phyloP scores from a whole-genome alignment of 53 echinoderm and acorn worm species.

The Patiria pectinifera region DNA sequence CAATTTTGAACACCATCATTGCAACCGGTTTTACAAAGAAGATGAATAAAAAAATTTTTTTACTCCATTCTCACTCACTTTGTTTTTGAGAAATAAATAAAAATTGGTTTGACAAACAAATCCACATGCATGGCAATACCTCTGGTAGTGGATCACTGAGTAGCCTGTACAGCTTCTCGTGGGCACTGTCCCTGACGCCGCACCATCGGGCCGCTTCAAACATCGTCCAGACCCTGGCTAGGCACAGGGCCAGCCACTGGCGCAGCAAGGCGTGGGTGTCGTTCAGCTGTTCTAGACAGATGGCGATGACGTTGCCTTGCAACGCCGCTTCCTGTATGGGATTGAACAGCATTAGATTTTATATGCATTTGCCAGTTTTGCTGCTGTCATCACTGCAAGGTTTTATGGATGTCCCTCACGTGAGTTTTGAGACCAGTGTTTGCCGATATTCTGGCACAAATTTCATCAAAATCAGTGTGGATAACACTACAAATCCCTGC shows the following conservation, averaged over 20 bases:
- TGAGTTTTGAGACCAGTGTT: too few species aligned
- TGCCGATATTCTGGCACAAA: too few species aligned
- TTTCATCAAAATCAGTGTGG: too few species aligned
- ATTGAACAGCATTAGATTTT: background rate
- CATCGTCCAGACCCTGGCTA: slow-evolving; percentile 93
- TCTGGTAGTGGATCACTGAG: slow-evolving; percentile 89
- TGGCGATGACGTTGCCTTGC: slow-evolving; percentile 94
- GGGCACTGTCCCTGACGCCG: slow-evolving; percentile 92
- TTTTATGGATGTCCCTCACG: too few species aligned
- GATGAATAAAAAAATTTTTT: too few species aligned
- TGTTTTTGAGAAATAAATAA: too few species aligned
- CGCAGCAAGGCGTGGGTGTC: slow-evolving; percentile 86
- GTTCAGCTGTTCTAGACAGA: slow-evolving; percentile 89
- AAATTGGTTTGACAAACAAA: background rate
- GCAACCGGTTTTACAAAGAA: too few species aligned
- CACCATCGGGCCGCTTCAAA: slow-evolving; percentile 97
- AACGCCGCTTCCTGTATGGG: slow-evolving; percentile 83
- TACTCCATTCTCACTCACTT: too few species aligned
- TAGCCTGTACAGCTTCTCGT: slow-evolving; percentile 91
- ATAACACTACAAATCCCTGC: too few species aligned
- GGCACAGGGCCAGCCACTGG: slow-evolving; percentile 87
- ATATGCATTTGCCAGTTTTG: too few species aligned
- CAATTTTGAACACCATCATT: too few species aligned
- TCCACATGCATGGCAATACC: slow-evolving; percentile 36
- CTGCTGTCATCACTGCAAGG: too few species aligned